Conservation (phyloP, 2,888 invertebrate species). For the Polia nebulosa region DNA sequence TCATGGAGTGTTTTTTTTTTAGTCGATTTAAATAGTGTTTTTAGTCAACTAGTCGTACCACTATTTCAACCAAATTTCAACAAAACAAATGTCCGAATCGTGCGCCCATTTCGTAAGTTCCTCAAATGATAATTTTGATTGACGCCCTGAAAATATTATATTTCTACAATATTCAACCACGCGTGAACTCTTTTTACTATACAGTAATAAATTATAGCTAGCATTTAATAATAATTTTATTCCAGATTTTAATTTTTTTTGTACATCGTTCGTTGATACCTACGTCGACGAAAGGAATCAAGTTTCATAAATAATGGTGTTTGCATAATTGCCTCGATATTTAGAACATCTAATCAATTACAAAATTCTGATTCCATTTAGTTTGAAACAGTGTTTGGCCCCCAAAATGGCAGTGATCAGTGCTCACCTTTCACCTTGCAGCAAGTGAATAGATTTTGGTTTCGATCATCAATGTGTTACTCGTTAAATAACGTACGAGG, state of each 20-base stretch:
- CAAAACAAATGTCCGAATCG: slow-evolving; percentile 91
- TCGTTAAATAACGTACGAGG: slow-evolving; percentile 79
- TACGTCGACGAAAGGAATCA: slow-evolving; percentile 88
- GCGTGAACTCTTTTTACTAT: slow-evolving; percentile 67
- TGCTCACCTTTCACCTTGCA: slow-evolving; percentile 88
- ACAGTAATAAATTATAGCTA: slow-evolving; percentile 55
- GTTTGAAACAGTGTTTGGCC: slow-evolving; percentile 72
- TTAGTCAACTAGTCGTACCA: slow-evolving; percentile 67
- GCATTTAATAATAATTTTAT: slow-evolving; percentile 67
- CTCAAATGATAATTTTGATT: slow-evolving; percentile 86
- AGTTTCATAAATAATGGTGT: slow-evolving; percentile 88
- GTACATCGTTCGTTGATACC: slow-evolving; percentile 78
- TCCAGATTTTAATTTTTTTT: slow-evolving; percentile 74
- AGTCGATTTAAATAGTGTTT: slow-evolving; percentile 43
- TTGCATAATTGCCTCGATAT: slow-evolving; percentile 80
- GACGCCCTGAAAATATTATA: slow-evolving; percentile 80
- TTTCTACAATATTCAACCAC: slow-evolving; percentile 65
- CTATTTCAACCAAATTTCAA: slow-evolving; percentile 87
- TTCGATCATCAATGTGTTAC: slow-evolving; percentile 87
- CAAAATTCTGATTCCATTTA: slow-evolving; percentile 63
- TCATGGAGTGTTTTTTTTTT: not conserved
- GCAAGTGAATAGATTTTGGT: slow-evolving; percentile 86
- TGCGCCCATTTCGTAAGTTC: slow-evolving; percentile 91
- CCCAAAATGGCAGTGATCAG: slow-evolving; percentile 85
- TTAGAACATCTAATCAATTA: slow-evolving; percentile 69